A percentile compares a stretch with the other conserved stretches of the same genome.
Conservation (phyloP, 2,797 vertebrate species). For the Acanthopagrus latus region DNA sequence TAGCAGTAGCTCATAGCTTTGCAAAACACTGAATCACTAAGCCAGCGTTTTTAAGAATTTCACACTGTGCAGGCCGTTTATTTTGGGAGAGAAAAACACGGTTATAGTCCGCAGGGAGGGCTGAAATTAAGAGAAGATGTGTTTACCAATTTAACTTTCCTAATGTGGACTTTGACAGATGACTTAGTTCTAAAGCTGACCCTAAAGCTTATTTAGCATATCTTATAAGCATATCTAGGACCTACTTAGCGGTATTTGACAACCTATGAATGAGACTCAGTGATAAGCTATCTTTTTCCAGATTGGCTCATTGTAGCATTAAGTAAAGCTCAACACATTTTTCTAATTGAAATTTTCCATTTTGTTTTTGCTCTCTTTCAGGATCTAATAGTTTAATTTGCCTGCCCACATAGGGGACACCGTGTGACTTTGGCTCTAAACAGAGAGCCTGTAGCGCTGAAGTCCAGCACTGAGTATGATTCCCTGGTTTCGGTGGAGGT, state of each 20-base stretch:
- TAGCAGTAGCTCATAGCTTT: neutral
- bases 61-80: neutral
- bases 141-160: neutral
- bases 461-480: constrained; percentile 77
- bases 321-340: neutral
- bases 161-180: neutral
- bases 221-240: too few relatives aligned
- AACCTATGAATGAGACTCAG: too few relatives aligned
- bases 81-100: neutral
- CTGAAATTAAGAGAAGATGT: neutral
- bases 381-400: constrained; percentile 84
- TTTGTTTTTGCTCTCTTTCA: constrained; percentile 69
- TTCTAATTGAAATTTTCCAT: neutral
- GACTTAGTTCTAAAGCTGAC: neutral
- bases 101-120: neutral
- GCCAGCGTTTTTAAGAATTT: neutral
- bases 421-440: constrained; percentile 74
- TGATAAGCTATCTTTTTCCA: too few relatives aligned
- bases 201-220: too few relatives aligned
- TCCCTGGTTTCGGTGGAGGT: constrained; percentile 85
- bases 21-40: neutral
- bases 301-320: too few relatives aligned
- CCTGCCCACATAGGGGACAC: constrained; percentile 79
- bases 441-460: constrained; percentile 76
- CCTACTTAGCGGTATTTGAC: too few relatives aligned